Percentiles rank a stretch among this genome's conserved stretches.
phyloP scores from a whole-genome alignment of 2,888 invertebrate genomes.

The Adineta ricciae region DNA sequence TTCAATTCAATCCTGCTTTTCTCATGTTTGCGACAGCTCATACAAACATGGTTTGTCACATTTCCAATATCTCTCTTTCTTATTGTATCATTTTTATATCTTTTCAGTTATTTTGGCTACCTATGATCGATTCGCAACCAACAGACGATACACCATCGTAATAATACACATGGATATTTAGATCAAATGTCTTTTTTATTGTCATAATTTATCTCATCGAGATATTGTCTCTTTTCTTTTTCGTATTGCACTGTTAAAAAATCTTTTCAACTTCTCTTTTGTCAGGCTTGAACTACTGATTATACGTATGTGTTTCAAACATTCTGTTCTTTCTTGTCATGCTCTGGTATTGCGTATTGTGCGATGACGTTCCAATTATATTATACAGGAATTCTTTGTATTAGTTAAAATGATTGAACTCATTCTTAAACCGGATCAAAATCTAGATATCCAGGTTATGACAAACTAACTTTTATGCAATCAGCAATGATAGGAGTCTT shows the following conservation, averaged over 20 bases:
- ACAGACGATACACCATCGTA: background rate
- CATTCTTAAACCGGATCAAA: background rate
- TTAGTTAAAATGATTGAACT: background rate
- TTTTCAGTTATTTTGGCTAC: constrained; percentile 37
- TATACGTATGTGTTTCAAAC: background rate
- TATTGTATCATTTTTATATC: constrained; percentile 1
- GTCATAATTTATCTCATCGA: background rate
- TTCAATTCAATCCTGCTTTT: constrained; percentile 34
- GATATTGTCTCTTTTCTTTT: background rate
- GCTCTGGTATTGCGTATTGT: background rate
- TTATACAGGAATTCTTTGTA: background rate
- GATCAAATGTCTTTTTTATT: background rate
- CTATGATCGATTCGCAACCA: constrained; percentile 33
- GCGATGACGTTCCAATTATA: background rate
- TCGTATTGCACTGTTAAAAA: background rate
- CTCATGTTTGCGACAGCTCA: constrained; percentile 33
- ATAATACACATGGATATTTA: background rate
- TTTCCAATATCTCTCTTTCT: background rate
- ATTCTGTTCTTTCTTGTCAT: background rate
- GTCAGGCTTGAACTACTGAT: background rate
- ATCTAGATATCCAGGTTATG: background rate
- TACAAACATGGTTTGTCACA: constrained; percentile 23
- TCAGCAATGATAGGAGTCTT: too few species aligned
- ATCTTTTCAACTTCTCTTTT: background rate
- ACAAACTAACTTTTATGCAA: background rate